These are phyloP conservation scores for Hirundichthys speculiger DNA, from an alignment of 2,113 vertebrate species.

Conservation along the genomic window DNA sequence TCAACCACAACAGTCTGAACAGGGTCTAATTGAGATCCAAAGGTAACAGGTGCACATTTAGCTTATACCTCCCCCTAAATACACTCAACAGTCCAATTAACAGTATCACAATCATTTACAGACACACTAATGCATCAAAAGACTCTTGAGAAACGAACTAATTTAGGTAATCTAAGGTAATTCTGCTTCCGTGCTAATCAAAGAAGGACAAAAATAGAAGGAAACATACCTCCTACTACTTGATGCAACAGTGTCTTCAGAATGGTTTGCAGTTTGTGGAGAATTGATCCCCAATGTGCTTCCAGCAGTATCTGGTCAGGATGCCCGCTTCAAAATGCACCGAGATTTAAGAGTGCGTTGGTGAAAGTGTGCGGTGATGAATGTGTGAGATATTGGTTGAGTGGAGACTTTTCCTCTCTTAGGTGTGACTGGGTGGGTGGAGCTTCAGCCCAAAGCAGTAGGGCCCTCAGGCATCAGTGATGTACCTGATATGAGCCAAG, in stretches of 20 bases:
- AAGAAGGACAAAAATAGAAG: not conserved
- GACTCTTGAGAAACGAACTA: too few relatives aligned
- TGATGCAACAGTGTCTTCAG: conserved; percentile 2
- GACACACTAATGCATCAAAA: too few relatives aligned
- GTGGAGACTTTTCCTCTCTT: conserved; percentile 84
- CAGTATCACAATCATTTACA: too few relatives aligned
- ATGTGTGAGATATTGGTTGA: conserved; percentile 69
- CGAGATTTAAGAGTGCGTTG: not conserved
- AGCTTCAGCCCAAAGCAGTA: conserved; percentile 90
- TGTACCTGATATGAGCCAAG: conserved; percentile 95
- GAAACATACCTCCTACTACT: conserved; percentile 48
- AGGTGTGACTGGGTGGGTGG: conserved; percentile 89
- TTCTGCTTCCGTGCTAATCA: not conserved
- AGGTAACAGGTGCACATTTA: conserved; percentile 61
- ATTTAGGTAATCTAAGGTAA: not conserved
- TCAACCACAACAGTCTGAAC: not conserved
- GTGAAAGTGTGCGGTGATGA: conserved; percentile 40
- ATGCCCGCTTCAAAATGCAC: not conserved
- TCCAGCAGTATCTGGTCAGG: conserved; percentile 15
- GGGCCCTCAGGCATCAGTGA: conserved; percentile 94
- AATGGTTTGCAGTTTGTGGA: conserved; percentile 1
- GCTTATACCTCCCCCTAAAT: not conserved
- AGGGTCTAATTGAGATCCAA: conserved; percentile 6
- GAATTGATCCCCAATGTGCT: conserved; percentile 5
- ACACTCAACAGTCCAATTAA: not conserved